phyloP scores from a whole-genome alignment of 2,888 invertebrate species.

The Agrotis clavis region DNA sequence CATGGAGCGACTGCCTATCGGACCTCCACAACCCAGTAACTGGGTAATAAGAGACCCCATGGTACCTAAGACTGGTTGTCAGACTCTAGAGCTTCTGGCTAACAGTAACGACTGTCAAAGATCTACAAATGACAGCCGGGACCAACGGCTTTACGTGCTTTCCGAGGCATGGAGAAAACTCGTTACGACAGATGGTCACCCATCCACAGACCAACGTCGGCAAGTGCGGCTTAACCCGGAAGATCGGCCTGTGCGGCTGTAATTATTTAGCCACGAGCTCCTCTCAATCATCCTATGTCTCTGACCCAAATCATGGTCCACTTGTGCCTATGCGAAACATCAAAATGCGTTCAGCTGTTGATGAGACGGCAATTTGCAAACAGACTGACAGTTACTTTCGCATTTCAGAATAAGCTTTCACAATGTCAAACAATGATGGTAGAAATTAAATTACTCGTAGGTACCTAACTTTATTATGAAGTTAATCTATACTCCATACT shows the following conservation, averaged over 20 bases:
- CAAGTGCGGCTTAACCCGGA: not conserved
- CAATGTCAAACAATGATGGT: not conserved
- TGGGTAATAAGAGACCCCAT: too few species aligned
- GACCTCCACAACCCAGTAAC: too few species aligned
- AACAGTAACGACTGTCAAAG: not conserved
- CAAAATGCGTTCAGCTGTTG: slow-evolving; percentile 2
- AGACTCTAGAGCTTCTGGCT: not conserved
- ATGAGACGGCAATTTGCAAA: not conserved
- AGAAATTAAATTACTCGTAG: too few species aligned
- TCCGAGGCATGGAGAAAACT: not conserved
- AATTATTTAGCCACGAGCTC: not conserved
- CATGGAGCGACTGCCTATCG: too few species aligned
- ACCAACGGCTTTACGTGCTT: not conserved
- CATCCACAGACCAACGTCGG: not conserved
- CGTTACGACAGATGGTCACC: too few species aligned
- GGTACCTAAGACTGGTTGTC: not conserved
- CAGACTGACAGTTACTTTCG: slow-evolving; percentile 7
- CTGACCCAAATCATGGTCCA: not conserved
- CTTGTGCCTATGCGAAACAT: not conserved
- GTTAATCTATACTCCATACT: too few species aligned
- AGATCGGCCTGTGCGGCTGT: too few species aligned
- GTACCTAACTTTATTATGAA: too few species aligned
- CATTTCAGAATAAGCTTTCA: not conserved
- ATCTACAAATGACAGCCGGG: not conserved
- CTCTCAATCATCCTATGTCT: not conserved